Percentiles rank a stretch among this genome's conserved stretches.
Evolutionary conservation across 2,888 invertebrate species (phyloP).

Genomic region (Lacanobia oleracea): DNA sequence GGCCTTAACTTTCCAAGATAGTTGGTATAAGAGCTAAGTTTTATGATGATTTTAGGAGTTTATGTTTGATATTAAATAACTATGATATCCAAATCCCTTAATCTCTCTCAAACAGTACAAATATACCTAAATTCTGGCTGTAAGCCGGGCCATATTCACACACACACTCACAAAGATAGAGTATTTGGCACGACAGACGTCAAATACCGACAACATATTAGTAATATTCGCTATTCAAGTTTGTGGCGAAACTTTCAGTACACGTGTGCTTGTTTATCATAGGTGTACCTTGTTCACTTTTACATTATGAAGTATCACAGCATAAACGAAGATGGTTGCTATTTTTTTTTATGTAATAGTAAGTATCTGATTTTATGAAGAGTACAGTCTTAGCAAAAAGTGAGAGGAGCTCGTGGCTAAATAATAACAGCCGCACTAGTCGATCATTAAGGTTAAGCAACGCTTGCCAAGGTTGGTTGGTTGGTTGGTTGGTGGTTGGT

Average conservation of each 20-base stretch:
- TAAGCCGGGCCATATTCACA: not conserved
- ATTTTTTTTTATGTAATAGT: no score
- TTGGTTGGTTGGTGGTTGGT: no score
- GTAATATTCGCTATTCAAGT: conserved; percentile 16
- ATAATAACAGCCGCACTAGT: no score
- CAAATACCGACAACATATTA: conserved; percentile 16
- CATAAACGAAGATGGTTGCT: not conserved
- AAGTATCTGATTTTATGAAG: no score
- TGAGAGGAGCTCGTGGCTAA: no score
- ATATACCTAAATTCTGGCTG: not conserved
- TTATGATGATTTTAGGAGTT: not conserved
- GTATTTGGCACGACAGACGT: not conserved
- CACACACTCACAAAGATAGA: not conserved
- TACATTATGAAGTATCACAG: not conserved
- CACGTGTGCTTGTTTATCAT: conserved; percentile 17
- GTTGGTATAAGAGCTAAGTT: not conserved
- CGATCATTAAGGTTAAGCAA: no score
- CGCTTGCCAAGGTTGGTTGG: no score
- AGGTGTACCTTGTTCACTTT: not conserved
- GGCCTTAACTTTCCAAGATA: not conserved
- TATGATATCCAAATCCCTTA: conserved; percentile 17
- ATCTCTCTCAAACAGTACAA: conserved; percentile 2
- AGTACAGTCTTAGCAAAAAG: no score
- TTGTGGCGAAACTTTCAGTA: conserved; percentile 10
- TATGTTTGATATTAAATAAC: not conserved